Evolutionary conservation across 1,140 invertebrate species (phyloP).

Genomic region (Homalodisca vitripennis): DNA sequence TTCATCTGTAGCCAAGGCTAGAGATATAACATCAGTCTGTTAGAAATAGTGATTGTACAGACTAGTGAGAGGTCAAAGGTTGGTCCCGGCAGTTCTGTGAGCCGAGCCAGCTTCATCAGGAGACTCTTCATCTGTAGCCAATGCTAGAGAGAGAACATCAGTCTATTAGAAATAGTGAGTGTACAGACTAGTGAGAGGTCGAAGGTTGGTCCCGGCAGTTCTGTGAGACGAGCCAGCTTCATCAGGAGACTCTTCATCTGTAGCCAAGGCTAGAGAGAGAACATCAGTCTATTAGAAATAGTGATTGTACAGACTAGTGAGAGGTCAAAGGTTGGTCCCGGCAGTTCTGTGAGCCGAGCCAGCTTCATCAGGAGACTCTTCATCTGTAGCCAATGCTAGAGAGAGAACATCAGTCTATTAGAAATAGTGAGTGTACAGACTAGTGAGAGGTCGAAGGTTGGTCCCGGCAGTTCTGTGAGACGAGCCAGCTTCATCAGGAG

Average conservation of each 20-base stretch:
- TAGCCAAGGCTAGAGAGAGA: background rate
- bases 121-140: conserved; percentile 20
- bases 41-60: conserved; percentile 5
- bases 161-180: too few species aligned
- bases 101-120: conserved; percentile 12
- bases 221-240: background rate
- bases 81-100: background rate
- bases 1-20: conserved; percentile 6
- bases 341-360: too few species aligned
- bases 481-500: background rate
- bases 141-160: too few species aligned
- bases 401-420: too few species aligned
- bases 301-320: too few species aligned
- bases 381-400: background rate
- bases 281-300: too few species aligned
- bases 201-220: too few species aligned
- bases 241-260: conserved; percentile 25
- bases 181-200: background rate
- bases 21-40: too few species aligned
- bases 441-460: too few species aligned
- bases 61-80: background rate
- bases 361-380: background rate
- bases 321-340: too few species aligned
- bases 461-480: too few species aligned
- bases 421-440: too few species aligned